Conservation (phyloP, 2,888 invertebrate species). For the Labia minor region DNA sequence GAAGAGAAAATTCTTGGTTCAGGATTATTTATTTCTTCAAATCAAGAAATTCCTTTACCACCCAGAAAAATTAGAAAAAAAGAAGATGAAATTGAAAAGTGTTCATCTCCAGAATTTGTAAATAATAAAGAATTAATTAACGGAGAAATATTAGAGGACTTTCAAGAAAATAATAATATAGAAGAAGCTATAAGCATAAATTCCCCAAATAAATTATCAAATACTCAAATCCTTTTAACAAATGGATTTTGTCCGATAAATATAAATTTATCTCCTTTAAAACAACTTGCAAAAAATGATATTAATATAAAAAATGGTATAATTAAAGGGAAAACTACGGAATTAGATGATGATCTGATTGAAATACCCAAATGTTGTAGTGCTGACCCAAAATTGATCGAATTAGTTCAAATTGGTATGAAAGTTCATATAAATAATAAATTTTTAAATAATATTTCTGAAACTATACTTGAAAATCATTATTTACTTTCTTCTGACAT, state of each 20-base stretch:
- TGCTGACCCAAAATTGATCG: conserved; percentile 26
- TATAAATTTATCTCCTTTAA: no score
- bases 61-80: neutral
- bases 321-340: conserved; percentile 34
- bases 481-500: conserved; percentile 5
- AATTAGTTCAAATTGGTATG: conserved; percentile 16
- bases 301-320: conserved; percentile 28
- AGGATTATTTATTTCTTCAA: conserved; percentile 31
- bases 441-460: no score
- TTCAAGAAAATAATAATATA: neutral
- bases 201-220: neutral
- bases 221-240: conserved; percentile 16
- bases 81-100: neutral
- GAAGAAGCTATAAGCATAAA: neutral
- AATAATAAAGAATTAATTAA: neutral
- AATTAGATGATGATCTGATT: conserved; percentile 32
- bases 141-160: neutral
- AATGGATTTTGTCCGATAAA: conserved; percentile 25
- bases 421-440: neutral
- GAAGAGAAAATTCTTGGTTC: conserved; percentile 33
- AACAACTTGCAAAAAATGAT: no score
- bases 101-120: neutral
- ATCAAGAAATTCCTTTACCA: neutral
- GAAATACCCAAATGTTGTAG: conserved; percentile 32
- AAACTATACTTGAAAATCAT: neutral